These are phyloP conservation scores for Pantherophis vulpinus DNA, from an alignment of 2,797 vertebrate genomes.

Conservation along the genomic window DNA sequence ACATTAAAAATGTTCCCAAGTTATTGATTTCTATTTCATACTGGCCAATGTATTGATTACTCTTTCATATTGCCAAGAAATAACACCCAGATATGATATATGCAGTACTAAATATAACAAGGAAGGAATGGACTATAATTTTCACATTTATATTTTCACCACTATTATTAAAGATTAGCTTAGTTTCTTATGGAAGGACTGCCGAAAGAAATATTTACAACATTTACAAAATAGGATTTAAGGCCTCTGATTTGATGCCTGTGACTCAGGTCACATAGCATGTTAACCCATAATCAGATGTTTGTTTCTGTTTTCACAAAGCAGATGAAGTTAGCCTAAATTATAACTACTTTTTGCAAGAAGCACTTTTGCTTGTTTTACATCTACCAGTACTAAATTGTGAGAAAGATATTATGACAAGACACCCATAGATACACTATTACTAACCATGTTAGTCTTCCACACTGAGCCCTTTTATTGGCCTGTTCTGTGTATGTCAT, in stretches of 20 bases:
- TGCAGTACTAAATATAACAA: too few species aligned
- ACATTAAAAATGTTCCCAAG: neutral
- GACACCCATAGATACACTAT: slow-evolving; percentile 13
- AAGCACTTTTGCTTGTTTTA: neutral
- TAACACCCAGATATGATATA: neutral
- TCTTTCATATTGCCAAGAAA: neutral
- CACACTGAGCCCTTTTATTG: slow-evolving; percentile 69
- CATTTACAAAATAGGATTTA: neutral
- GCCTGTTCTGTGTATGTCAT: slow-evolving; percentile 69
- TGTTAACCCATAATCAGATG: neutral
- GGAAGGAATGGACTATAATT: neutral
- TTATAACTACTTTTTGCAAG: neutral
- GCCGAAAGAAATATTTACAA: neutral
- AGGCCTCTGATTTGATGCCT: neutral
- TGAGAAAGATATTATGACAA: neutral
- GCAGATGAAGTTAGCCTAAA: neutral
- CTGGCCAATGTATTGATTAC: neutral
- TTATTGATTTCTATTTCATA: neutral
- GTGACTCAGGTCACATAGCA: neutral
- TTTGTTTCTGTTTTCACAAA: neutral
- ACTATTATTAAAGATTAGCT: neutral
- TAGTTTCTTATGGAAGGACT: neutral
- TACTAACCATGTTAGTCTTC: slow-evolving; percentile 77
- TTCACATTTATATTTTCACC: neutral
- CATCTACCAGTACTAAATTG: slow-evolving; percentile 16